Evolutionary conservation across 2,797 vertebrate genomes (phyloP).

Genomic region (Crypturellus tataupa): DNA sequence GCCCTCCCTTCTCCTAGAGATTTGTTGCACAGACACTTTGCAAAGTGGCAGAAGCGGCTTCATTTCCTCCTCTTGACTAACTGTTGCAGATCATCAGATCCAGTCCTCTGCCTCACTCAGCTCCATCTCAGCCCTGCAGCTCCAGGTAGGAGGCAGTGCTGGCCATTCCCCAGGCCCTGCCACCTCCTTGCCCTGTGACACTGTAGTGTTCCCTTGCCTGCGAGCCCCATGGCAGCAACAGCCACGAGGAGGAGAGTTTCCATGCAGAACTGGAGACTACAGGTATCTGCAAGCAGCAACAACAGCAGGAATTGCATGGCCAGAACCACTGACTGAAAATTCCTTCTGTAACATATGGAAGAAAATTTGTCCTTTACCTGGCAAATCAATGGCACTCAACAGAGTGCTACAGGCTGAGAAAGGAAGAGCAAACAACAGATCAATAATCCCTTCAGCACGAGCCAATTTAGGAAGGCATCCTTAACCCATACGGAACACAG

Average conservation of each 20-base stretch:
- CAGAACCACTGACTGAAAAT: constrained; percentile 6
- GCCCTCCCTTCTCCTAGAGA: neutral
- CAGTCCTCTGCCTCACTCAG: neutral
- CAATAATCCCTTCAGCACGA: constrained; percentile 45
- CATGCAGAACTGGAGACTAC: neutral
- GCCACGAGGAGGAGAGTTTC: neutral
- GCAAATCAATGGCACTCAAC: constrained; percentile 66
- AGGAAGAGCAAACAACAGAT: constrained; percentile 68
- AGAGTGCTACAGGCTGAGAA: constrained; percentile 61
- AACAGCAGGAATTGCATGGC: neutral
- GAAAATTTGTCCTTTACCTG: constrained; percentile 65
- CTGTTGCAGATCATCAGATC: no score
- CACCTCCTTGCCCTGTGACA: neutral
- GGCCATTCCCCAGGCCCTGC: neutral
- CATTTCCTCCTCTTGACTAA: neutral
- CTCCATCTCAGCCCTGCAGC: neutral
- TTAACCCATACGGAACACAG: constrained; percentile 10
- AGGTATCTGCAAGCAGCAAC: neutral
- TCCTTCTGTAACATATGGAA: constrained; percentile 25
- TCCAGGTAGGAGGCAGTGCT: neutral
- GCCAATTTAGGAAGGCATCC: constrained; percentile 46
- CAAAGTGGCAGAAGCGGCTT: neutral
- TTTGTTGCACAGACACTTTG: neutral
- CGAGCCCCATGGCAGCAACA: accelerated
- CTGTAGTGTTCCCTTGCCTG: neutral